Evolutionary conservation across 2,113 vertebrate genomes (phyloP).

Genomic region (Otis tarda): DNA sequence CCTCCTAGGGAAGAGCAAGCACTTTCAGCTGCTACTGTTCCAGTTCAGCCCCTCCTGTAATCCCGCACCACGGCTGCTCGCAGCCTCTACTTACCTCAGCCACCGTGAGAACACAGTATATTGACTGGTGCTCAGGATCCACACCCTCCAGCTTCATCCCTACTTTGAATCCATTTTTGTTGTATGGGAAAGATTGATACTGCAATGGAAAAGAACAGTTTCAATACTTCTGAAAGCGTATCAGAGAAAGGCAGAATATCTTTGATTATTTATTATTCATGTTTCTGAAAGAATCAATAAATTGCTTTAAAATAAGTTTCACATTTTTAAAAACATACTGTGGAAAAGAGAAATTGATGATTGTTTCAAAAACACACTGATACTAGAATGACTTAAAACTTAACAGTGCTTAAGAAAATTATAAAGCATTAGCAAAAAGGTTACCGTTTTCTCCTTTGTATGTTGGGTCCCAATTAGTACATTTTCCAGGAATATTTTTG

Average conservation of each 20-base stretch:
- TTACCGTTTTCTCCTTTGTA: neutral
- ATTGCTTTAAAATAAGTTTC: neutral
- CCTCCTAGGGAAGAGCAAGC: neutral
- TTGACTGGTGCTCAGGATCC: constrained; percentile 91
- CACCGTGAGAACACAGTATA: constrained; percentile 93
- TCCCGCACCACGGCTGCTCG: fast-evolving
- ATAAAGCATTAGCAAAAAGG: neutral
- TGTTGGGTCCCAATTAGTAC: neutral
- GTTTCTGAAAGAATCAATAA: neutral
- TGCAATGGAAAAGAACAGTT: constrained; percentile 62
- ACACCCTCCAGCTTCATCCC: constrained; percentile 97
- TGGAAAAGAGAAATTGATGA: neutral
- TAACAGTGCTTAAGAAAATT: neutral
- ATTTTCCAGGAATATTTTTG: neutral
- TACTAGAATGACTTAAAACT: neutral
- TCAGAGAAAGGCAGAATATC: neutral
- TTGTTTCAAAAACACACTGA: neutral
- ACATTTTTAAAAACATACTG: fast-evolving
- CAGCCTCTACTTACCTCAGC: constrained; percentile 82
- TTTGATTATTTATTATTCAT: neutral
- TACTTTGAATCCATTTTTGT: constrained; percentile 93
- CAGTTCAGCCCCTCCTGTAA: neutral
- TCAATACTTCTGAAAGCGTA: neutral
- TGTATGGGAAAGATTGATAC: constrained; percentile 95
- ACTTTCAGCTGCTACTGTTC: neutral